Percentiles rank a stretch among this genome's conserved stretches.
Conservation (phyloP, 92 coral and sea anemone genomes). For the Porites evermanni region DNA sequence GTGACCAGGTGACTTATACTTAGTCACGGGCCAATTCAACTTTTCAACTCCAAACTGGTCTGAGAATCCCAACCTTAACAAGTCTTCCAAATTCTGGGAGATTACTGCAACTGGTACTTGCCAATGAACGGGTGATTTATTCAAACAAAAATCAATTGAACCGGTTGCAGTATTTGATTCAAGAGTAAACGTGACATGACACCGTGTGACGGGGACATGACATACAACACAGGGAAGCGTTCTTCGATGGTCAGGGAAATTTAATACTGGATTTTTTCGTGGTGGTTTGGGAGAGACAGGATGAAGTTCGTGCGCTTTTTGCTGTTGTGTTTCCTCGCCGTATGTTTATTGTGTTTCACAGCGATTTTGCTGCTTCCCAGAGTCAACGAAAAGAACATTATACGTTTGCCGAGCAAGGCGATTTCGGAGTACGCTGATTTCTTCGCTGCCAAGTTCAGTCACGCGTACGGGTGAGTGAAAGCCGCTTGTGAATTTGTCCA, state of each 20-base stretch:
- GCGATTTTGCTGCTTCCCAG: slow-evolving; percentile 35
- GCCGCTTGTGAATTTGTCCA: not conserved
- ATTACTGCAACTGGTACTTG: slow-evolving; percentile 27
- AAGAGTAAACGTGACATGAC: not conserved
- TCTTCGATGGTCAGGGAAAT: not conserved
- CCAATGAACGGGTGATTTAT: slow-evolving; percentile 26
- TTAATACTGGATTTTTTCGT: not conserved
- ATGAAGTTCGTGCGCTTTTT: slow-evolving; percentile 41
- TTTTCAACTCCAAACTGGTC: too few species aligned
- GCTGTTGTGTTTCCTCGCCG: slow-evolving; percentile 17
- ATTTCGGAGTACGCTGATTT: slow-evolving; percentile 31
- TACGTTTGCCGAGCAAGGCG: slow-evolving; percentile 23
- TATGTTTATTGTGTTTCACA: slow-evolving; percentile 42
- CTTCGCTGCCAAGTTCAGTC: slow-evolving; percentile 6
- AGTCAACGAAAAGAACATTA: slow-evolving; percentile 33
- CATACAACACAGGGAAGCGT: not conserved
- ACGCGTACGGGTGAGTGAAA: slow-evolving; percentile 21
- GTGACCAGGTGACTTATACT: too few species aligned
- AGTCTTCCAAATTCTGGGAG: not conserved
- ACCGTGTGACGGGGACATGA: not conserved
- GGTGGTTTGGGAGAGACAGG: not conserved
- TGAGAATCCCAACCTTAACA: too few species aligned
- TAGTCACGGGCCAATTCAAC: too few species aligned
- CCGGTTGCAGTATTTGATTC: slow-evolving; percentile 15
- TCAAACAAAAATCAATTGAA: slow-evolving; percentile 20